Evolutionary conservation across 2,113 vertebrate species (phyloP), one percentile per base, ranked within the genome.

Genomic region (Cardinalis cardinalis): DNA sequence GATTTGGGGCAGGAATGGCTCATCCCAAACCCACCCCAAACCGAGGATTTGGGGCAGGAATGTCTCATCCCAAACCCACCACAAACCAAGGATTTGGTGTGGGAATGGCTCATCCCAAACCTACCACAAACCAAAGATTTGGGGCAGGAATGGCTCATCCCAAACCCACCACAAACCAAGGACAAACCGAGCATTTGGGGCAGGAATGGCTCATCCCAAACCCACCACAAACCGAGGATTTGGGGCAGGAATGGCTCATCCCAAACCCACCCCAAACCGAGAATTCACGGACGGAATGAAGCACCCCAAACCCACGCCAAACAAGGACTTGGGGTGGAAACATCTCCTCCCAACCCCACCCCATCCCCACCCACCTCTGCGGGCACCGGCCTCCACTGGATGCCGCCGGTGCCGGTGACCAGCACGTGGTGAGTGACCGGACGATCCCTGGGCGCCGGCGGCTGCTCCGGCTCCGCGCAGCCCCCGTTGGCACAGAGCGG

Each of bases 321-420:
- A n/a, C n/a, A n/a, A n/a, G n/a, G n/a, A n/a, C n/a, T n/a, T n/a
- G n/a, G n/a, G n/a, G n/a, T n/a, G n/a, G n/a, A n/a, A n/a, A n/a
- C n/a, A n/a, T n/a, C n/a, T n/a, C n/a, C 11, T 11, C 28, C 31
- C 10, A 53, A 31, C 32, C 7, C 25, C 58, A 16, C 24, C 26
- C 28, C n/a, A 38, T 9, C 48, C 48, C 56, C 0, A n/a, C 82
- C 17, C 23, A 98, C 97, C 97, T 97, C 83, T 0, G 5, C 15
- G 1, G 26, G 70, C 6, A 84, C 21, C 0, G 56, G 58, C 48
- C 98, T 95, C 99, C 99, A 99, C 71, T 96, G 97, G 90, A 99
- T 98, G 14, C 99, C 99, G 0, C 90, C 85, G 0, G 91, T 97
- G n/a, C 99, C 98, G 0, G 97, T 98, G 63, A 99, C 97, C 53